Evolutionary conservation across 2,797 vertebrate species (phyloP).

Genomic region (Catostomus latipinnis): DNA sequence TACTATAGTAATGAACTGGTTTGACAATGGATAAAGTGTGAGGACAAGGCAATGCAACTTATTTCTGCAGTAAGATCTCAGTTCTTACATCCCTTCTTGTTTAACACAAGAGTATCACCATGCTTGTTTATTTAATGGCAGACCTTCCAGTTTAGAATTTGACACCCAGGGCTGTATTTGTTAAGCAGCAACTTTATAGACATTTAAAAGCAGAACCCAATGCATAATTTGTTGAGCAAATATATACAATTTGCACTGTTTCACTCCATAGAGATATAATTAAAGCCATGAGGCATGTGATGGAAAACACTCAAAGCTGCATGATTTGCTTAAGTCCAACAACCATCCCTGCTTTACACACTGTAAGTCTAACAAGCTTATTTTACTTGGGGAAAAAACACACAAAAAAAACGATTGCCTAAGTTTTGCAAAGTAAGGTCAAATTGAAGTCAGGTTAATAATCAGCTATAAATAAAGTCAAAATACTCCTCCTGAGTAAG

Average conservation of each 20-base stretch:
- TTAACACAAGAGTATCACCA: not conserved
- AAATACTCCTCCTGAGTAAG: too few species aligned
- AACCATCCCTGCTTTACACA: not conserved
- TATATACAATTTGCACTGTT: conserved; percentile 24
- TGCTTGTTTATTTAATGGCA: not conserved
- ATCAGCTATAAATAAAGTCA: too few species aligned
- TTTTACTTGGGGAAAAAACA: too few species aligned
- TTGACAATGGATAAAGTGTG: conserved; percentile 6
- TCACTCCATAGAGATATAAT: conserved; percentile 24
- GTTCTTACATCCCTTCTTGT: not conserved
- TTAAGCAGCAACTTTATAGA: conserved; percentile 18
- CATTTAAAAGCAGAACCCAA: conserved; percentile 20
- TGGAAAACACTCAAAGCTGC: conserved; percentile 9
- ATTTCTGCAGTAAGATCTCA: conserved; percentile 11
- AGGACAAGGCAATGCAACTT: not conserved
- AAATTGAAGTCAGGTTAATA: too few species aligned
- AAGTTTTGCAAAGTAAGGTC: too few species aligned
- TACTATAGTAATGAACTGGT: not conserved
- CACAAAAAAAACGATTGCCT: too few species aligned
- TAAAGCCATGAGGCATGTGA: conserved; percentile 23
- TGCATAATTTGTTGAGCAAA: conserved; percentile 38
- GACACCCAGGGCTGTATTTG: conserved; percentile 20
- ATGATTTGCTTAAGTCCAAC: conserved; percentile 18
- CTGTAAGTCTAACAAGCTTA: too few species aligned
- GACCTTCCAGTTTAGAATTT: conserved; percentile 3